Percentiles rank a stretch among this genome's conserved stretches.
phyloP scores from a whole-genome alignment of 2,888 invertebrate genomes.

The Heteromyza rotundicornis region DNA sequence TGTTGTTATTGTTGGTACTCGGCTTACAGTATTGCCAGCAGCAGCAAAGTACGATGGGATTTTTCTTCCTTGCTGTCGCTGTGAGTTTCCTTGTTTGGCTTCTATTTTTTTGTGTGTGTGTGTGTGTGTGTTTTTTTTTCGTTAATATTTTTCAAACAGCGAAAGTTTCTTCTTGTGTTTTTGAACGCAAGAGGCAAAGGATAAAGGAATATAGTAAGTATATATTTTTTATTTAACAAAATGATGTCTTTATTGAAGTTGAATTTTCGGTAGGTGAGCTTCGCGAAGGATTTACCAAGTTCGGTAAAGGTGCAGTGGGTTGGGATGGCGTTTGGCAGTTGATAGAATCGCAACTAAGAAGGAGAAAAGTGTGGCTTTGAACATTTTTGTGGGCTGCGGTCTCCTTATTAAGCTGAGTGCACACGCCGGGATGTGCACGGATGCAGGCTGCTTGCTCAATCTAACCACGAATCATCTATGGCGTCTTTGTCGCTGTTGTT shows the following conservation, averaged over 20 bases:
- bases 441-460: not conserved
- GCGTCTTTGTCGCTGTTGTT: not conserved
- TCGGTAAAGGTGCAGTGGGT: not conserved
- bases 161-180: too few relatives aligned
- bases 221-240: constrained; percentile 2
- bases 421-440: constrained; percentile 28
- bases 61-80: not conserved
- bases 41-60: not conserved
- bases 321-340: not conserved
- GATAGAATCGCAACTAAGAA: constrained; percentile 22
- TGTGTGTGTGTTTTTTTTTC: not conserved
- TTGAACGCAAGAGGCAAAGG: not conserved
- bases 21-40: not conserved
- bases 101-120: not conserved
- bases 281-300: not conserved
- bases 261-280: not conserved
- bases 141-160: too few relatives aligned
- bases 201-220: too few relatives aligned
- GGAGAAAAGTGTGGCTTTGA: constrained; percentile 29
- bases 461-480: not conserved
- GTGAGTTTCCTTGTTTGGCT: not conserved
- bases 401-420: constrained; percentile 42
- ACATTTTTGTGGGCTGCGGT: not conserved
- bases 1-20: too few relatives aligned
- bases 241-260: not conserved